Base-by-base conservation (phyloP, 2,797 vertebrate species). In the Phalloptychus januarius region DNA sequence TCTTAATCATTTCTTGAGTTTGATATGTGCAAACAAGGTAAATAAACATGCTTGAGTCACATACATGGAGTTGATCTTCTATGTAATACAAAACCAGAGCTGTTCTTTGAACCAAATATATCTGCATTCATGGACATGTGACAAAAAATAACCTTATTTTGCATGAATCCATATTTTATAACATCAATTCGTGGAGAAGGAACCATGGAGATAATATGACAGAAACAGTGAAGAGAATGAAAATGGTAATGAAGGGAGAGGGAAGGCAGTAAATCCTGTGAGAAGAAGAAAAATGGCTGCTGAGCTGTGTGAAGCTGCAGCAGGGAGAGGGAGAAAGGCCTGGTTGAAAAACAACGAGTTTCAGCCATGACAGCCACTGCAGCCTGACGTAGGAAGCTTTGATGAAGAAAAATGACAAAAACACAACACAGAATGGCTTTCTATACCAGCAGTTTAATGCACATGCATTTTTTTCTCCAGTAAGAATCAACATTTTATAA, bases 281-380 rank as follows among this genome's bases (percentile, higher is more conserved):
- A 89, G 56, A 71, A 67, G 38, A 38, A 18, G 16, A 33, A 33
- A 92, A 88, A 94, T 88, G 86, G 93, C 92, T 92, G 86, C 93
- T 87, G 87, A 90, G 89, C 87, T 90, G 77, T 87, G 80, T 85
- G 84, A 81, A 77, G 91, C 92, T 91, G 91, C 90, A 91, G 93
- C 91, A 92, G 77, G 82, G 84, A 88, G 76, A 87, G 80, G 87
- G 52, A 31, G 84, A 83, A 72, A 88, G 91, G 91, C 91, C 90
- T 89, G 82, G 81, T 92, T 86, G 82, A 92, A 88, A 89, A 89
- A 86, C 74, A 91, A 81, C 85, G 78, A 85, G 79, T 83, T 88
- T 84, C 88, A 87, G 84, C 89, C 88, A 87, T 91, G 88, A 89
- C 82, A 88, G 86, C 80, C 80, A 89, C 44, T 89, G 77, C 79